Evolutionary conservation across 2,113 vertebrate species (phyloP).

Genomic region (Tretioscincus oriximinensis): DNA sequence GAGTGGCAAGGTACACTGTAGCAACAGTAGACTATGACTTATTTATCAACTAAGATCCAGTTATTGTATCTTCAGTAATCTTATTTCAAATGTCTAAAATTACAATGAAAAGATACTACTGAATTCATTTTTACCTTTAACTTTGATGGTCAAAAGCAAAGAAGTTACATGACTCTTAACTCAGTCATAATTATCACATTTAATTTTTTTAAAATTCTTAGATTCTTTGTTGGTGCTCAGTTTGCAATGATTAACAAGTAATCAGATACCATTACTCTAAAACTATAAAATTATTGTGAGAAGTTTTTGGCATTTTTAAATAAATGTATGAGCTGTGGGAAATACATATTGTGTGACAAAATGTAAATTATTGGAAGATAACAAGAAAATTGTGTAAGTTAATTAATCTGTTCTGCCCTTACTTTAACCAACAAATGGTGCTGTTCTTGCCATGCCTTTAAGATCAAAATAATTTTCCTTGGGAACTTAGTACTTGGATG

Average conservation of each 20-base stretch:
- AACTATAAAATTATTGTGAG: background rate
- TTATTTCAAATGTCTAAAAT: background rate
- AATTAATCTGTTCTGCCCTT: too few relatives aligned
- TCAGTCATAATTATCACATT: background rate
- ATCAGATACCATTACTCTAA: background rate
- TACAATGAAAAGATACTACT: background rate
- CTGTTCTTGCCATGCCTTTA: too few relatives aligned
- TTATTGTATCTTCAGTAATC: background rate
- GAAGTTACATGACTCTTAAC: background rate
- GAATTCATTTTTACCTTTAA: background rate
- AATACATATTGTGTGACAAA: too few relatives aligned
- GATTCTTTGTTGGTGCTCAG: background rate
- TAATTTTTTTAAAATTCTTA: background rate
- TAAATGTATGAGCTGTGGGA: too few relatives aligned
- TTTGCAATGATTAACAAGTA: background rate
- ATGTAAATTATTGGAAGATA: too few relatives aligned
- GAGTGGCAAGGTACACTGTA: conserved; percentile 78
- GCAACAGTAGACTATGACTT: background rate
- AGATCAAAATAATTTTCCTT: too few relatives aligned
- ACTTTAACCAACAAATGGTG: too few relatives aligned
- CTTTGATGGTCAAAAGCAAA: background rate
- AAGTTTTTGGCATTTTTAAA: too few relatives aligned
- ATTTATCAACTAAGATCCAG: background rate
- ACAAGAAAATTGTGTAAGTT: too few relatives aligned
- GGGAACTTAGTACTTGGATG: too few relatives aligned